Evolutionary conservation across 2,113 vertebrate species (phyloP).

Genomic region (Tetrax tetrax): DNA sequence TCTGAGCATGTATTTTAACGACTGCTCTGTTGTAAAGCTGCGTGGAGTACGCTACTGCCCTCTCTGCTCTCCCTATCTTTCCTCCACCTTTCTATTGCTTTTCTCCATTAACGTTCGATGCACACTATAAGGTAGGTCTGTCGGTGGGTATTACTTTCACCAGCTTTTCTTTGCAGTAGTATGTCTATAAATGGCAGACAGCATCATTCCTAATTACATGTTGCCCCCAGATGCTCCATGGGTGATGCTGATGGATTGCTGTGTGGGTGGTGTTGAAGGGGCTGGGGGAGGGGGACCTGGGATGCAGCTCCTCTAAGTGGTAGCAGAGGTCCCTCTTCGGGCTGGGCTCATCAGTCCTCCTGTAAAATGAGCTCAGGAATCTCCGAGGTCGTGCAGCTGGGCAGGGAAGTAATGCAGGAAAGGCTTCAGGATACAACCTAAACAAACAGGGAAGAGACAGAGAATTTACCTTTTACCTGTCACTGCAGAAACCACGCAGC

Average conservation of each 20-base stretch:
- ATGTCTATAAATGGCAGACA: conserved; percentile 42
- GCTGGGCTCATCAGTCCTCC: neutral
- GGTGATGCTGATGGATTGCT: conserved; percentile 63
- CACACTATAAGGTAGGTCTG: neutral
- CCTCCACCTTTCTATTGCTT: neutral
- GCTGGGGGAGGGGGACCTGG: conserved; percentile 21
- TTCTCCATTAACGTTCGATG: neutral
- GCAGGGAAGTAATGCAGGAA: neutral
- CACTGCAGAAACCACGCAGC: neutral
- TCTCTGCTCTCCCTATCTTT: neutral
- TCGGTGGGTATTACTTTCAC: conserved; percentile 33
- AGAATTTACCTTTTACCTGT: neutral
- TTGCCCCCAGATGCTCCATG: conserved; percentile 64
- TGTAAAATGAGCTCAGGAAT: neutral
- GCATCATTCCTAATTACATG: conserved; percentile 57
- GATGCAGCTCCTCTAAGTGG: conserved; percentile 12
- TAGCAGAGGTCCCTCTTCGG: conserved; percentile 8
- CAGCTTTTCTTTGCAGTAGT: neutral
- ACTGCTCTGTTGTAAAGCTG: neutral
- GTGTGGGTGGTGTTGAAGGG: conserved; percentile 49
- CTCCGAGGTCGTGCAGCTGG: neutral
- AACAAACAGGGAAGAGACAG: neutral
- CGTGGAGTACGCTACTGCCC: neutral
- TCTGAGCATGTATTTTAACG: neutral
- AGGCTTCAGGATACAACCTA: neutral